Evolutionary conservation across 1,140 invertebrate species (phyloP).

Genomic region (Macrotrachela quadricornifera): DNA sequence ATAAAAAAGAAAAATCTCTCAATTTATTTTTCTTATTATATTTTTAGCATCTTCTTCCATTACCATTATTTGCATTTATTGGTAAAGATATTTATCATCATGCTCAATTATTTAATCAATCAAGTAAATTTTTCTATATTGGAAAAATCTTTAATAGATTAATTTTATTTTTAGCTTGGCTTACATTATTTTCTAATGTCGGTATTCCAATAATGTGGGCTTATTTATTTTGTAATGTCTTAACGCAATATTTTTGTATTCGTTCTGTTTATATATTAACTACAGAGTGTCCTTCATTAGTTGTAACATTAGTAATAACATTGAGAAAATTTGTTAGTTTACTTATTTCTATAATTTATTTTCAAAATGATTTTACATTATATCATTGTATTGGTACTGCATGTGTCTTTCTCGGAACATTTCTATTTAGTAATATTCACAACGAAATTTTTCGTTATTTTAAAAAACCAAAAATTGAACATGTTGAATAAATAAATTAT

Average conservation of each 20-base stretch:
- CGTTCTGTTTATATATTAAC: conserved; percentile 77
- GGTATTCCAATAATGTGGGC: conserved; percentile 49
- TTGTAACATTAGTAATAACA: conserved; percentile 82
- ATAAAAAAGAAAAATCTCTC: conserved; percentile 9
- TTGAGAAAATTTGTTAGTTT: conserved; percentile 80
- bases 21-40: conserved; percentile 6
- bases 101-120: conserved; percentile 25
- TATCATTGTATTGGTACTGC: conserved; percentile 75
- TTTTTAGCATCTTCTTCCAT: conserved; percentile 51
- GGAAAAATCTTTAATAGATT: background rate
- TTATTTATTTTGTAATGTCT: conserved; percentile 59
- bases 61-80: conserved; percentile 60
- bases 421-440: conserved; percentile 45
- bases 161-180: background rate
- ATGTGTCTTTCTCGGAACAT: conserved; percentile 71
- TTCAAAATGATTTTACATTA: conserved; percentile 73
- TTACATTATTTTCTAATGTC: conserved; percentile 11
- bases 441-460: too few relatives aligned
- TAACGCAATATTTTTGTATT: conserved; percentile 84
- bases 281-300: conserved; percentile 72
- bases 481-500: too few relatives aligned
- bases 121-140: conserved; percentile 16
- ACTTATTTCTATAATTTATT: conserved; percentile 81
- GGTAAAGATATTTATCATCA: conserved; percentile 51
- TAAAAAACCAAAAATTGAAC: too few relatives aligned